A percentile compares a stretch with the other conserved stretches of the same genome.
These are phyloP conservation scores for Agrypnia vestita DNA, from an alignment of 1,140 invertebrate genomes.

Conservation along the genomic window DNA sequence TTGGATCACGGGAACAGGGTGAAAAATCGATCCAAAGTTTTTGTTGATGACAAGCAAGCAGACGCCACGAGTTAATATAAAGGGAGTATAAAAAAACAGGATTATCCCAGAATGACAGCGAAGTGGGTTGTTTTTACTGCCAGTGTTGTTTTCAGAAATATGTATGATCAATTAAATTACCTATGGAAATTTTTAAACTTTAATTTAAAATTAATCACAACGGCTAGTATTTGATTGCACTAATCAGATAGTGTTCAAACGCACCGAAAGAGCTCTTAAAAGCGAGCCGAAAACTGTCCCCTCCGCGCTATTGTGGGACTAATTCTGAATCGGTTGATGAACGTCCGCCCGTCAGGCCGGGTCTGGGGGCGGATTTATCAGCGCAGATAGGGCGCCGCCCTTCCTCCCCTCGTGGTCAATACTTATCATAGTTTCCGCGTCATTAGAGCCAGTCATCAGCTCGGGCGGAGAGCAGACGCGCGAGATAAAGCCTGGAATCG, in stretches of 20 bases:
- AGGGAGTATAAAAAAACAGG: too few species aligned
- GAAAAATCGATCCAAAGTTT: too few species aligned
- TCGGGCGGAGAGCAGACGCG: background rate
- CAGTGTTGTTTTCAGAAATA: too few species aligned
- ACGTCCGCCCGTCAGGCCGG: conserved; percentile 20
- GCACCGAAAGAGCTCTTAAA: conserved; percentile 1
- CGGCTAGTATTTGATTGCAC: too few species aligned
- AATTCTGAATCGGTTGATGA: conserved; percentile 34
- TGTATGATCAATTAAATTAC: too few species aligned
- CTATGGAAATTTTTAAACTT: too few species aligned
- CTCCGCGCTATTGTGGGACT: conserved; percentile 16
- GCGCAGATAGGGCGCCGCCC: conserved; percentile 35
- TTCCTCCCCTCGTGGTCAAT: conserved; percentile 26
- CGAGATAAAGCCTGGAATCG: conserved; percentile 23
- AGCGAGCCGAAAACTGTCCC: background rate
- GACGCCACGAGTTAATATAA: too few species aligned
- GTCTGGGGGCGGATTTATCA: conserved; percentile 41
- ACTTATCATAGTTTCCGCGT: conserved; percentile 60
- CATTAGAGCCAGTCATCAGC: conserved; percentile 58
- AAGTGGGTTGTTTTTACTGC: too few species aligned
- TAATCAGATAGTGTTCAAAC: background rate
- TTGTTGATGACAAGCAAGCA: too few species aligned
- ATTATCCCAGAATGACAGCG: too few species aligned
- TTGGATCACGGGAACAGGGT: too few species aligned
- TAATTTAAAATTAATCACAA: too few species aligned